phyloP scores from a whole-genome alignment of 1,140 invertebrate genomes.

The Panonychus citri region DNA sequence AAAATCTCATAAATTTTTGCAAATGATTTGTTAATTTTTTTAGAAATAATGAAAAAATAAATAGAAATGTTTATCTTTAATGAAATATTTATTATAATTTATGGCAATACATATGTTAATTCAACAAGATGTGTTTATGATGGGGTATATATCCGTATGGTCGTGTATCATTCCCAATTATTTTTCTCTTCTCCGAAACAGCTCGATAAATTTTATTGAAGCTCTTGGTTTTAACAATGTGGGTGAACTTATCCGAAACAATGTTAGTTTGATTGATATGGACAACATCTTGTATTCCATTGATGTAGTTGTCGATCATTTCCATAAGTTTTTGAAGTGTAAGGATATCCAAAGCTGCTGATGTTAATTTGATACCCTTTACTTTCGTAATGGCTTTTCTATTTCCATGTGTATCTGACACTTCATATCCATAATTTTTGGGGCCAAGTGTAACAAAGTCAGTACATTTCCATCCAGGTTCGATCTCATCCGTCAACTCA shows the following conservation, averaged over 20 bases:
- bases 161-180: neutral
- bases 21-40: too few species aligned
- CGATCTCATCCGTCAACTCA: neutral
- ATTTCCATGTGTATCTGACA: neutral
- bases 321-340: neutral
- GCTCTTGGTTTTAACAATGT: neutral
- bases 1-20: too few species aligned
- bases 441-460: neutral
- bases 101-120: too few species aligned
- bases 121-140: too few species aligned
- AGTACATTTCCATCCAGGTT: neutral
- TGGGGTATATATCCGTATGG: neutral
- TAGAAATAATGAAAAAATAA: too few species aligned
- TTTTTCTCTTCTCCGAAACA: neutral
- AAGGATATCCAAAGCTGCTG: neutral
- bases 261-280: neutral
- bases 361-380: neutral
- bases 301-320: neutral
- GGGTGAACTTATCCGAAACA: neutral
- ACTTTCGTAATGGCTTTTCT: neutral
- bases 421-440: constrained; percentile 6
- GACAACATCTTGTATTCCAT: neutral
- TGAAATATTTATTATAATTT: too few species aligned
- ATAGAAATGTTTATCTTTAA: too few species aligned
- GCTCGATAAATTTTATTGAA: neutral